A percentile compares a stretch with the other conserved stretches of the same genome.
Evolutionary conservation across 2,888 invertebrate species (phyloP).

Genomic region (Zaprionus obscuricornis): DNA sequence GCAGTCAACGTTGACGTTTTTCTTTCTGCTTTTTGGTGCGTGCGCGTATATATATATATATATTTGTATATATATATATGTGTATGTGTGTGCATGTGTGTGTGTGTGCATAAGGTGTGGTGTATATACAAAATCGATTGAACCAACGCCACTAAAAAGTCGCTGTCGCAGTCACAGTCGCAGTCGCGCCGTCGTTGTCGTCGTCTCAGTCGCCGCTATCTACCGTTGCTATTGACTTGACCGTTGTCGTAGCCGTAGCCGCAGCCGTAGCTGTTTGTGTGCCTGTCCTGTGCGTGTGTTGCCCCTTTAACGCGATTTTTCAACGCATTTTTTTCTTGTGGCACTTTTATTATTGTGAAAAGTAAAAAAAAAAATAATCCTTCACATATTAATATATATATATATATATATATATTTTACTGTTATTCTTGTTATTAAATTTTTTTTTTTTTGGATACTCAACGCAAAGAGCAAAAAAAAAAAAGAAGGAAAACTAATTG

Average conservation of each 20-base stretch:
- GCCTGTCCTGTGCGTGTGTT: background rate
- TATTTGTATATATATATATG: background rate
- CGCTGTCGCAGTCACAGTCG: conserved; percentile 19
- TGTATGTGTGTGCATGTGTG: conserved; percentile 13
- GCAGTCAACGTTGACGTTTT: conserved; percentile 22
- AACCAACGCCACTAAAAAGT: conserved; percentile 29
- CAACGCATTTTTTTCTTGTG: no score
- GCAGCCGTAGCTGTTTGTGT: background rate
- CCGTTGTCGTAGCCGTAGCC: no score
- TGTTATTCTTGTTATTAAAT: no score
- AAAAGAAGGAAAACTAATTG: no score
- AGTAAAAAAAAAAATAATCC: no score
- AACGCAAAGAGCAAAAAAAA: no score
- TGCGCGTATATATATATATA: background rate
- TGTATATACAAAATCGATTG: conserved; percentile 72
- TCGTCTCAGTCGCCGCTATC: no score
- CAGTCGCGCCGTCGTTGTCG: conserved; percentile 27
- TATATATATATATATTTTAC: no score
- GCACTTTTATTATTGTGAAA: no score
- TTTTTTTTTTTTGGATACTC: no score
- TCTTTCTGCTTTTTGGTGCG: conserved; percentile 23
- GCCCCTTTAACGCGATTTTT: conserved; percentile 12
- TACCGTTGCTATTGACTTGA: no score
- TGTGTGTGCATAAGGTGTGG: conserved; percentile 62
- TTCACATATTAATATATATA: no score